Evolutionary conservation across 2,797 vertebrate genomes (phyloP), one percentile per base, ranked within the genome.

Genomic region (Yasuhikotakia modesta): DNA sequence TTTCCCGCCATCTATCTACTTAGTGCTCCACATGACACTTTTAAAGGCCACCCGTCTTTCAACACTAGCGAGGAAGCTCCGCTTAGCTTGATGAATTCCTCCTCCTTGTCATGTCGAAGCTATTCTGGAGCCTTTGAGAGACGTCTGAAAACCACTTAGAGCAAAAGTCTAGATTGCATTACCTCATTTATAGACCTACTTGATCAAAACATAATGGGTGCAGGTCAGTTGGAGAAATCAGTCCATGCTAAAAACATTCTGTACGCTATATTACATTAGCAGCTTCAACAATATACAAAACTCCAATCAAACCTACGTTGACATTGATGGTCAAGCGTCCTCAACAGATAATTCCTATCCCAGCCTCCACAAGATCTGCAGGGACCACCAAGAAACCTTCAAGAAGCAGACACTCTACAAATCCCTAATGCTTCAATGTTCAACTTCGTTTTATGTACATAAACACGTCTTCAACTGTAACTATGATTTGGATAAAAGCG

Each of bases 31-130:
- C 53, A 76, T 57, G 72, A 81, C 72, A 58, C 27, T 35, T 55
- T 43, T 70, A 80, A 85, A 83, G 78, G 68, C 61, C 68, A 82
- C n/a, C 24, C 12, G 57, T 55, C 64, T 67, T 81, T 78, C 45
- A 30, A 67, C 24, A 60, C 74, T 73, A 66, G 50, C 21, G 35
- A 69, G 1, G 8, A 60, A 73, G 43, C 71, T 76, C 11, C 46
- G 68, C 46, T 72, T 10, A 14, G n/a, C 66, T 69, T 70, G 57
- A 83, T 71, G 27, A 79, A 75, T 82, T 50, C 72, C 78, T 79
- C 70, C 64, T 70, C 13, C 30, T 70, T 55, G 57, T 61, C 53
- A 68, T 22, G 46, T 22, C 50, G 21, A 14, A 64, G 14, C 60
- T 60, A 81, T 58, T 53, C 22, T 61, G 13, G 22, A 68, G 19